Base-by-base conservation (phyloP, 2,888 invertebrate species). In the Hirtodrosophila duncani region DNA sequence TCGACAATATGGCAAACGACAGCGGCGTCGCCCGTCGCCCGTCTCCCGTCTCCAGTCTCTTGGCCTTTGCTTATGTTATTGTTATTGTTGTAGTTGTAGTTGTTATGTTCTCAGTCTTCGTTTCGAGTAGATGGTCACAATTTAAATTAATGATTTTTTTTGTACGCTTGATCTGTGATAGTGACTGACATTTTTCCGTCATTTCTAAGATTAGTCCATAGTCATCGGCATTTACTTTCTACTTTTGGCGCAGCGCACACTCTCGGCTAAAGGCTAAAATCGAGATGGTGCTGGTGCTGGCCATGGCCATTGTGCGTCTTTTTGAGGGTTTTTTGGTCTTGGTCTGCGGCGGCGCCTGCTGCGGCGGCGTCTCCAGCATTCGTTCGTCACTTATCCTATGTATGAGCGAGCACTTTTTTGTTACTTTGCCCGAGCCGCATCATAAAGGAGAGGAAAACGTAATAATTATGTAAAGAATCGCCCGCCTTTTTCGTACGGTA, bases 91-190 rank as follows among this genome's bases (percentile, higher is more conserved):
- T 56, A 36, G 44, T 30, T 50, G 36, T 52, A 34, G 48, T 43
- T 9, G 34, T 24, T 17, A 30, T 50, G 58, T 20, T 39, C 14
- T 20, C 18, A 14, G 43, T 27, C 14, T 38, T 43, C 36, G 45
- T 18, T 26, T 46, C 56, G 67, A 69, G 72, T 82, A 81, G 81
- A 79, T 79, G 83, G 78, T 71, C 70, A 78, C 67, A 83, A 78
- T 83, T 82, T 81, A 74, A 78, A 78, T 81, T 83, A 83, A 82
- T 83, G 82, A 79, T 72, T 82, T 83, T 80, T 74, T n/a, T n/a
- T 79, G 65, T 63, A 78, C 77, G 83, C 75, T 72, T 82, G 69
- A 83, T 82, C 83, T 78, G 71, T 65, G 71, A 81, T 78, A 71
- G 78, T 74, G 74, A 74, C 74, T 74, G 70, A 77, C 74, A 74